Conservation (phyloP, 2,113 vertebrate genomes). For the Agelaius tricolor region DNA sequence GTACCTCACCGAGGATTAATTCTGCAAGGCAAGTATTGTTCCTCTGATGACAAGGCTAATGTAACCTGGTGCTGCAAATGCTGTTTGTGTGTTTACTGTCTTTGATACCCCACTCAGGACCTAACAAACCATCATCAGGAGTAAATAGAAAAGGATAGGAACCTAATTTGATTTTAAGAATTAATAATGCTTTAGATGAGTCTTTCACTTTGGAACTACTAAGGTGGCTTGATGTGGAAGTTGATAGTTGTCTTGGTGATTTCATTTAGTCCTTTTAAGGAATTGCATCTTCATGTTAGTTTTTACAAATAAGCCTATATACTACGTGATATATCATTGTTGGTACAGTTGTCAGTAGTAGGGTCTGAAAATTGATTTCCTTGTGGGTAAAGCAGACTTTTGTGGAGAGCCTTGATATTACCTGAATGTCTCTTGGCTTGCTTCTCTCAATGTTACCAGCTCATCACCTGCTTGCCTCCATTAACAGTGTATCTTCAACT, state of each 20-base stretch:
- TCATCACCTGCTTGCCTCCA: not conserved
- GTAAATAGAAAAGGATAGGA: not conserved
- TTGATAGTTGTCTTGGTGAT: not conserved
- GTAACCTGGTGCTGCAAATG: not conserved
- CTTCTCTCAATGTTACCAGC: not conserved
- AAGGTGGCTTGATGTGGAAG: not conserved
- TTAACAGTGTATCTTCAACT: not conserved
- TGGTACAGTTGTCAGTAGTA: not conserved
- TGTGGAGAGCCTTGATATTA: not conserved
- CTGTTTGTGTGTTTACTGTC: not conserved
- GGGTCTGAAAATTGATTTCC: not conserved
- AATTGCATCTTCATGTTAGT: not conserved
- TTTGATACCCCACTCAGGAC: not conserved
- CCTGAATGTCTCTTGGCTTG: not conserved
- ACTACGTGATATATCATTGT: rapidly evolving
- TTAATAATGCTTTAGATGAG: not conserved
- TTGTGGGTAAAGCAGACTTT: not conserved
- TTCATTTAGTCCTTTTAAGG: not conserved
- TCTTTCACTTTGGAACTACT: not conserved
- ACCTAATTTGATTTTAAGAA: not conserved
- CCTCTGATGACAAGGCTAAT: not conserved
- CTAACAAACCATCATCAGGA: not conserved
- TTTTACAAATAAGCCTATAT: not conserved
- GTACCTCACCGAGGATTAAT: not conserved
- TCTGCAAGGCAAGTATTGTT: not conserved